Percentiles rank a stretch among this genome's conserved stretches.
Evolutionary conservation across 2,113 vertebrate genomes (phyloP).

Genomic region (Perca flavescens): DNA sequence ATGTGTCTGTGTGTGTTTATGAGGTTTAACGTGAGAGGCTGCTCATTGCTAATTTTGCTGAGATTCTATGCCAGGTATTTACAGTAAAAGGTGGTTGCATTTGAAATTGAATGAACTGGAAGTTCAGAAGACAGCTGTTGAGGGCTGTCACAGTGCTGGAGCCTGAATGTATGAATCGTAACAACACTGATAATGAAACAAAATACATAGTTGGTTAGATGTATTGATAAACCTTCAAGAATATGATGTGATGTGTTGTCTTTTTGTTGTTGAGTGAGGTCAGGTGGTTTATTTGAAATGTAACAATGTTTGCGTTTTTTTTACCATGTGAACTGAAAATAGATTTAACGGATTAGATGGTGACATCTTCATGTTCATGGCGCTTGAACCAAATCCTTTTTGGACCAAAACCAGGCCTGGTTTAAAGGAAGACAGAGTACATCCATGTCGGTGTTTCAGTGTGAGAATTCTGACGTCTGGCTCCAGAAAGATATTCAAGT

Average conservation of each 20-base stretch:
- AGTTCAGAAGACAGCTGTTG: constrained; percentile 20
- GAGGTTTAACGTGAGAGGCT: not conserved
- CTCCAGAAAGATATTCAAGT: not conserved
- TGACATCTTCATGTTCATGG: not conserved
- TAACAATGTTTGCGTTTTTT: not conserved
- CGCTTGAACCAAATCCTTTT: not conserved
- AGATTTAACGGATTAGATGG: not conserved
- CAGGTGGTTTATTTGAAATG: not conserved
- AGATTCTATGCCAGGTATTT: constrained; percentile 18
- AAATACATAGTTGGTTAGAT: not conserved
- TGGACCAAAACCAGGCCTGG: not conserved
- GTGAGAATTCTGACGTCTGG: not conserved
- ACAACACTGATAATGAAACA: not conserved
- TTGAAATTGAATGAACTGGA: constrained; percentile 17
- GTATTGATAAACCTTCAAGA: not conserved
- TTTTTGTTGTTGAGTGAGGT: not conserved
- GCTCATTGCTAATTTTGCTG: constrained; percentile 1
- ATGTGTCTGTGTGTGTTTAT: not conserved
- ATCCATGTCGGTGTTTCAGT: not conserved
- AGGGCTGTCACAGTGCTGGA: not conserved
- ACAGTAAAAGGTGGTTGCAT: constrained; percentile 4
- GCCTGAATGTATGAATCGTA: not conserved
- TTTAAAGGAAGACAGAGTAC: not conserved
- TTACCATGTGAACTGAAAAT: constrained; percentile 4
- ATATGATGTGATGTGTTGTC: not conserved